These are phyloP conservation scores for Chaetodon trifascialis DNA, from an alignment of 2,113 vertebrate genomes.

Conservation along the genomic window DNA sequence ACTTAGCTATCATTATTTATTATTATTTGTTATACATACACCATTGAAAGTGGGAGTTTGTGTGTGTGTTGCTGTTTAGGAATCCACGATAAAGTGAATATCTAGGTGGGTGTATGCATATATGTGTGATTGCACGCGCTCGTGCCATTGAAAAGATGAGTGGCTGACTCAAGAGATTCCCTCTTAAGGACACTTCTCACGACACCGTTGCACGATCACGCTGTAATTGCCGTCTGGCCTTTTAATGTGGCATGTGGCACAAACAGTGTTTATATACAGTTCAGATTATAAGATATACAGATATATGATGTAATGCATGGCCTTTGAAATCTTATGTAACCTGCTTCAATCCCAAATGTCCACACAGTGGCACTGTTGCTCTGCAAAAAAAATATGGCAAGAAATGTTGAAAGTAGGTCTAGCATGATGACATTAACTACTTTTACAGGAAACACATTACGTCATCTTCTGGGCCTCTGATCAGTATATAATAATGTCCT, in stretches of 20 bases:
- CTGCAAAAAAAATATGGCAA: conserved; percentile 20
- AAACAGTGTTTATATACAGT: background rate
- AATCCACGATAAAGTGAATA: background rate
- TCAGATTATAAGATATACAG: background rate
- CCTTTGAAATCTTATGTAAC: conserved; percentile 67
- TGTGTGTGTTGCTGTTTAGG: background rate
- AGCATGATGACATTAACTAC: conserved; percentile 67
- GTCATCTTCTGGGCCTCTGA: conserved; percentile 62
- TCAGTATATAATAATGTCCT: conserved; percentile 14
- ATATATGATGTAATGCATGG: conserved; percentile 68
- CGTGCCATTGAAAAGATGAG: background rate
- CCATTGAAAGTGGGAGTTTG: background rate
- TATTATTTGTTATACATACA: background rate
- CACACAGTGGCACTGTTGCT: conserved; percentile 79
- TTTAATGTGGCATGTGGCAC: background rate
- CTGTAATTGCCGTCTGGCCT: too few species aligned
- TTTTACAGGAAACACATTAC: conserved; percentile 77
- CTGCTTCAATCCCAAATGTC: conserved; percentile 42
- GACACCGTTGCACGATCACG: background rate
- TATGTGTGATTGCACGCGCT: background rate
- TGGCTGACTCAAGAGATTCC: background rate
- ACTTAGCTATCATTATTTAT: too few species aligned
- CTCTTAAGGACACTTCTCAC: background rate
- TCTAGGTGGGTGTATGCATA: background rate
- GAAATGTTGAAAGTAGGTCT: conserved; percentile 48